Evolutionary conservation across 23 tunicate genomes (phyloP), one percentile per base, ranked within the genome.

Genomic region (Pegea sp.): DNA sequence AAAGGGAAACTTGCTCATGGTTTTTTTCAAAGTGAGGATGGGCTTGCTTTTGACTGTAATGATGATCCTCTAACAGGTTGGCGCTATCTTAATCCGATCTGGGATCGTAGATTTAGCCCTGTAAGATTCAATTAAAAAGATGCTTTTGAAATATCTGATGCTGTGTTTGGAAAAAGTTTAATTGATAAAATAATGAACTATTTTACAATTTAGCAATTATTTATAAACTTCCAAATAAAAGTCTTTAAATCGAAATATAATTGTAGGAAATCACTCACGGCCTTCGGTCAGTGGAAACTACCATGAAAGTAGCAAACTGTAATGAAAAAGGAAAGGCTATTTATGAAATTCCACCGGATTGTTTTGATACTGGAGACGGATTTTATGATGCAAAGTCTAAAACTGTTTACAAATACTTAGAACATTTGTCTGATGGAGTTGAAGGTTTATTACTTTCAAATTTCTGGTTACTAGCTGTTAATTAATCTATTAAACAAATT

Each of bases 351-450:
- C 88, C 88, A 1, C 52, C 7, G 29, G 51, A 48, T 34, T 76
- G 75, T 48, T 76, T 68, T 44, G 88, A 76, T 33, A 44, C 68
- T 6, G 75, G 75, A 1, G 75, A 76, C 51, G 88, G 88, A 31
- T 51, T 52, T 54, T 76, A 68, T 64, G 52, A 68, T 34, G 75
- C 76, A 6, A 4, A 22, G 20, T 1, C 25, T 5, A 54, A 64
- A 21, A 31, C 56, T 13, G 50, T 76, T 8, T 76, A 61, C 53
- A 42, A 49, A 11, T 76, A 72, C 56, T 31, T 48, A 22, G 26
- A 42, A 21, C 11, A 11, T 16, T 8, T 8, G 46, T 38, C 13
- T 38, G 46, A 16, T 16, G 46, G 16, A 16, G 46, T 38, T 11
- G 46, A 38, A 38, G 46, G n/a, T n/a, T n/a, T n/a, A n/a, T n/a